A percentile compares a stretch with the other conserved stretches of the same genome.
These are phyloP conservation scores for Caenorhabditis macrosperma DNA, from an alignment of 2,888 invertebrate species.

Conservation along the genomic window DNA sequence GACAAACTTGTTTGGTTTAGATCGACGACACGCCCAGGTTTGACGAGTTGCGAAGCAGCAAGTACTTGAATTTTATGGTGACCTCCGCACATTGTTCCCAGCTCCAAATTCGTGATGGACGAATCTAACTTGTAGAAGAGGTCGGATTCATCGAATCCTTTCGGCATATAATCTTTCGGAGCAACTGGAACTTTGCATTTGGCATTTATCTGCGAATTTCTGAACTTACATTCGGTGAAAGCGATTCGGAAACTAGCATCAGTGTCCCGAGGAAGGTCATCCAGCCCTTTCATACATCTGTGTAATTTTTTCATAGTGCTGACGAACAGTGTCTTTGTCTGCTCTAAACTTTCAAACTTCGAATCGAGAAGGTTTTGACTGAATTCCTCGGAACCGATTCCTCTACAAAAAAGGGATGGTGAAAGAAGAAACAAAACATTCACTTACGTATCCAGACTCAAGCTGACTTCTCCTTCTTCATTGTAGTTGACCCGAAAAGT, in stretches of 20 bases:
- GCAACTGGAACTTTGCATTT: conserved; percentile 7
- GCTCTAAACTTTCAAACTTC: conserved; percentile 9
- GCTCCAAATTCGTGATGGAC: neutral
- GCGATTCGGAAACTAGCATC: conserved; percentile 50
- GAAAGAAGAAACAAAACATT: neutral
- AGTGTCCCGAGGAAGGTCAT: conserved; percentile 13
- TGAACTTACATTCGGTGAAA: conserved; percentile 27
- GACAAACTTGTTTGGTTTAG: conserved; percentile 22
- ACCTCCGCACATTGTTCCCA: conserved; percentile 35
- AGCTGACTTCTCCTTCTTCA: conserved; percentile 11
- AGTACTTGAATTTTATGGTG: conserved; percentile 38
- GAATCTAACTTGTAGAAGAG: conserved; percentile 15
- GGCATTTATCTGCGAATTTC: neutral
- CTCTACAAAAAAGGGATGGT: neutral
- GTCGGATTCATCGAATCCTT: conserved; percentile 18
- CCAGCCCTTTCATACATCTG: conserved; percentile 19
- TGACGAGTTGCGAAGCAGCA: conserved; percentile 33
- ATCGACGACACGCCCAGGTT: neutral
- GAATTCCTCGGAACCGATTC: neutral
- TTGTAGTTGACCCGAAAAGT: conserved; percentile 35
- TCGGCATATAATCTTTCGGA: conserved; percentile 34
- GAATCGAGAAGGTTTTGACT: conserved; percentile 20
- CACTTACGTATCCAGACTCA: conserved; percentile 32
- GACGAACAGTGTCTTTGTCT: conserved; percentile 6
- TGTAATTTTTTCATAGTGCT: conserved; percentile 24